Percentiles rank a stretch among this genome's conserved stretches.
phyloP scores from a whole-genome alignment of 2,113 vertebrate genomes.

The Myrmecophaga tridactyla region DNA sequence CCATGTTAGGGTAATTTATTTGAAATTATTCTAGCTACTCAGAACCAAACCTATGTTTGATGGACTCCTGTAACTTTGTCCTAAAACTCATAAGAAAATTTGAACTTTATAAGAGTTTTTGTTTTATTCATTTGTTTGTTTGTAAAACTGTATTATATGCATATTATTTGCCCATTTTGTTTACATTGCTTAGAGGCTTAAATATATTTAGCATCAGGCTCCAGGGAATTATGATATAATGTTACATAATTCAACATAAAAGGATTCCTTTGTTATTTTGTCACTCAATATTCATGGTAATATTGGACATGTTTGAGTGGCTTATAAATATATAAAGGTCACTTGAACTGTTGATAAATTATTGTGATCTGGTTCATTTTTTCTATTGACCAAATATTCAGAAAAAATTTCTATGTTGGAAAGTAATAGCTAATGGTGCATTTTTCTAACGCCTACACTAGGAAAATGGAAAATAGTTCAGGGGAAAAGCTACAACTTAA shows the following conservation, averaged over 20 bases:
- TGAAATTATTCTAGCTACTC: not conserved
- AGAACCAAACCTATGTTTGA: not conserved
- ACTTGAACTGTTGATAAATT: not conserved
- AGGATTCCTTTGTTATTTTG: constrained; percentile 13
- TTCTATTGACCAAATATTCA: constrained; percentile 15
- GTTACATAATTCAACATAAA: not conserved
- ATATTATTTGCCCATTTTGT: not conserved
- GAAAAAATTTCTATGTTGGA: not conserved
- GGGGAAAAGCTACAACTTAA: not conserved
- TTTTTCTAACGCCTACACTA: not conserved
- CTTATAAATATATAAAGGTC: constrained; percentile 49
- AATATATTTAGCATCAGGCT: not conserved
- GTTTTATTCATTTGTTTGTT: not conserved
- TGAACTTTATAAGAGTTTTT: not conserved
- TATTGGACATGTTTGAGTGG: not conserved
- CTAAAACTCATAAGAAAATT: not conserved
- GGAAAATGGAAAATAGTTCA: not conserved
- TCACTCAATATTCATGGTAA: not conserved
- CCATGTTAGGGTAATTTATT: not conserved
- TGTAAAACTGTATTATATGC: not conserved
- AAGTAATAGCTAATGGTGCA: not conserved
- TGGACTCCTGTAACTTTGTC: not conserved
- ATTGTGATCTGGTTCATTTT: not conserved
- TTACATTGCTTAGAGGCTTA: not conserved
- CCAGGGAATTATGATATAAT: not conserved